Conservation (phyloP, 2,888 invertebrate species). For the Spodoptera picta region DNA sequence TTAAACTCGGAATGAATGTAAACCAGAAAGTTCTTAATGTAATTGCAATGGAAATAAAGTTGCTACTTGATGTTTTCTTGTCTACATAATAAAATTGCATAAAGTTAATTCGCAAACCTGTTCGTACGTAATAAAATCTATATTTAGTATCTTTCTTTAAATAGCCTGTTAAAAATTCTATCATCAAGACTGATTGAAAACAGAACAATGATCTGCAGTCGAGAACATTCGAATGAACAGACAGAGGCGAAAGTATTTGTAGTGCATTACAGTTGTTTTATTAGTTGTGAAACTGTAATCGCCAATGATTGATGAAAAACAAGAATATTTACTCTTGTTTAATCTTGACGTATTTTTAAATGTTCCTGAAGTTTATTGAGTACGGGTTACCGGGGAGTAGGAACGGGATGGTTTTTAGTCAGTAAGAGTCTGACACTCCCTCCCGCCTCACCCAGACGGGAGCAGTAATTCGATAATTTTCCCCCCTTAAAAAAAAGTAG, state of each 20-base stretch:
- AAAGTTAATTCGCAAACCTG: conserved; percentile 23
- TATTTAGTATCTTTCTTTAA: conserved; percentile 9
- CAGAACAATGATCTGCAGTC: conserved; percentile 2
- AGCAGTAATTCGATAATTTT: no score
- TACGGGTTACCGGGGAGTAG: no score
- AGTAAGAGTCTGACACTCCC: no score
- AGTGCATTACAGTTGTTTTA: not conserved
- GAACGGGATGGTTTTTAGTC: no score
- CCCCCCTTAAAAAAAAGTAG: no score
- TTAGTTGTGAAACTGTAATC: no score
- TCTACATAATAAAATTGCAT: conserved; percentile 28
- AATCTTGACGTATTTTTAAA: no score
- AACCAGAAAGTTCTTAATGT: conserved; percentile 6
- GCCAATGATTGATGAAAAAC: no score
- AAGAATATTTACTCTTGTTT: no score
- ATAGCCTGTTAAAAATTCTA: conserved; percentile 10
- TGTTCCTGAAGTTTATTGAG: no score
- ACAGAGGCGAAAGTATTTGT: not conserved
- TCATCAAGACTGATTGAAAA: conserved; percentile 20
- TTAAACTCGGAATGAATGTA: no score
- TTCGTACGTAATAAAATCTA: conserved; percentile 26
- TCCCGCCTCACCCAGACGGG: no score
- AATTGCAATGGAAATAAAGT: not conserved
- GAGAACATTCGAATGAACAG: conserved; percentile 7
- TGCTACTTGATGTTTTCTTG: conserved; percentile 14